phyloP scores from a whole-genome alignment of 2,797 vertebrate species.

The Neostethus bicornis region DNA sequence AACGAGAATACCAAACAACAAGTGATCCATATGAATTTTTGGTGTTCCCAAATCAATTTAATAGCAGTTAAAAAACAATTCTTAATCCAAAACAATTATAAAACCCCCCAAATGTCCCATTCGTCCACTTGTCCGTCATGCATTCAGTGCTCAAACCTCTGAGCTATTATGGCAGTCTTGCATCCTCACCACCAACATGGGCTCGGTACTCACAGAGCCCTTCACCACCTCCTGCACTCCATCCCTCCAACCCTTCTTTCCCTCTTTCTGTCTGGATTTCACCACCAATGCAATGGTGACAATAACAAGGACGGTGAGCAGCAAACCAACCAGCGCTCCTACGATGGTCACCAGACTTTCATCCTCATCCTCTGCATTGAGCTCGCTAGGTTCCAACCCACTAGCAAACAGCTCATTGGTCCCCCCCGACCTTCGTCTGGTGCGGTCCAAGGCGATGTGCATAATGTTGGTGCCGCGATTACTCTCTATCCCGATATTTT shows the following conservation, averaged over 20 bases:
- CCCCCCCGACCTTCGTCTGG: slow-evolving; percentile 53
- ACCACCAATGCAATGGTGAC: slow-evolving; percentile 70
- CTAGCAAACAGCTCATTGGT: slow-evolving; percentile 56
- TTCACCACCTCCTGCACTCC: slow-evolving; percentile 75
- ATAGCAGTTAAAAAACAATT: slow-evolving; percentile 34
- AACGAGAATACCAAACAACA: slow-evolving; percentile 29
- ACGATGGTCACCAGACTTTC: slow-evolving; percentile 76
- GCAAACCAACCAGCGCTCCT: slow-evolving; percentile 77
- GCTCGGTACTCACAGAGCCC: slow-evolving; percentile 79
- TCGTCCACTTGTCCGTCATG: slow-evolving; percentile 45
- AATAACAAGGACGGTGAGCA: slow-evolving; percentile 79
- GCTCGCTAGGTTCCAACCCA: slow-evolving; percentile 75
- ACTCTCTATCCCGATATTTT: slow-evolving; percentile 84
- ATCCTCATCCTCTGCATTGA: slow-evolving; percentile 61
- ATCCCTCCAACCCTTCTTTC: slow-evolving; percentile 67
- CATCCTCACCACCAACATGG: slow-evolving; percentile 84
- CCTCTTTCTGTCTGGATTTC: slow-evolving; percentile 71
- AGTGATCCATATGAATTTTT: slow-evolving; percentile 46
- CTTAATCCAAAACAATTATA: slow-evolving; percentile 46
- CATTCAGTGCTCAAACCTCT: slow-evolving; percentile 84
- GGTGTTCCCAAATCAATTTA: slow-evolving; percentile 61
- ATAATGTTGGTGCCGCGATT: slow-evolving; percentile 93
- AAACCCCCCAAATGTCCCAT: slow-evolving; percentile 37
- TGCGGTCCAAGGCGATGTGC: slow-evolving; percentile 86
- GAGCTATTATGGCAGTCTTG: slow-evolving; percentile 85